Percentiles rank a stretch among this genome's conserved stretches.
These are phyloP conservation scores for Pelecanus crispus DNA, from an alignment of 2,113 vertebrate species.

Conservation along the genomic window DNA sequence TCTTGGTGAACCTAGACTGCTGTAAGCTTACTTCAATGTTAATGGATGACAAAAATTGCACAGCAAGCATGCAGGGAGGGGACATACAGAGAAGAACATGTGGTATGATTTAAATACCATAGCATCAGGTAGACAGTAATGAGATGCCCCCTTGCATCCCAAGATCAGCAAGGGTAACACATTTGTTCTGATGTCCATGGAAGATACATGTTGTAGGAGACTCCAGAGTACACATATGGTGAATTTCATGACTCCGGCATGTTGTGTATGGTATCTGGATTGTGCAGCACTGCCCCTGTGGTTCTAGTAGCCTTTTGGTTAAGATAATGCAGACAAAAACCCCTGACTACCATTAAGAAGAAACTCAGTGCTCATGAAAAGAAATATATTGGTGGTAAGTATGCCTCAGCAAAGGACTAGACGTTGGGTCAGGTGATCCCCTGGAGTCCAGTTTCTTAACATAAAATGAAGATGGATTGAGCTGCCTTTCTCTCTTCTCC, in stretches of 20 bases:
- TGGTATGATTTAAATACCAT: background rate
- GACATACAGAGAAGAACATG: background rate
- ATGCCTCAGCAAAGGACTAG: background rate
- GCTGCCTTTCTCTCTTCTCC: background rate
- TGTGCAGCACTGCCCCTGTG: background rate
- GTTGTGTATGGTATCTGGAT: background rate
- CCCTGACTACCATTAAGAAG: background rate
- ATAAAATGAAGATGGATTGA: background rate
- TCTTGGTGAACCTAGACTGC: background rate
- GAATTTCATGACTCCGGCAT: background rate
- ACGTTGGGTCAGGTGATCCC: rapidly evolving
- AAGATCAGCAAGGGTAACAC: rapidly evolving
- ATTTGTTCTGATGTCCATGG: background rate
- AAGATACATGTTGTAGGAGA: background rate
- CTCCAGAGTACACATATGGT: background rate
- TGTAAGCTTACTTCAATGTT: background rate
- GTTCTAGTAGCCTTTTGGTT: background rate
- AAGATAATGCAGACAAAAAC: background rate
- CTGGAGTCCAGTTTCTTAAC: background rate
- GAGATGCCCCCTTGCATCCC: background rate
- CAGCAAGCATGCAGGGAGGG: background rate
- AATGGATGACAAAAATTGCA: background rate
- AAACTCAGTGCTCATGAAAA: background rate
- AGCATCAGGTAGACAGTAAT: background rate
- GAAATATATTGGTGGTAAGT: background rate